Evolutionary conservation across 2,888 invertebrate species (phyloP).

Genomic region (Glomeris marginata): DNA sequence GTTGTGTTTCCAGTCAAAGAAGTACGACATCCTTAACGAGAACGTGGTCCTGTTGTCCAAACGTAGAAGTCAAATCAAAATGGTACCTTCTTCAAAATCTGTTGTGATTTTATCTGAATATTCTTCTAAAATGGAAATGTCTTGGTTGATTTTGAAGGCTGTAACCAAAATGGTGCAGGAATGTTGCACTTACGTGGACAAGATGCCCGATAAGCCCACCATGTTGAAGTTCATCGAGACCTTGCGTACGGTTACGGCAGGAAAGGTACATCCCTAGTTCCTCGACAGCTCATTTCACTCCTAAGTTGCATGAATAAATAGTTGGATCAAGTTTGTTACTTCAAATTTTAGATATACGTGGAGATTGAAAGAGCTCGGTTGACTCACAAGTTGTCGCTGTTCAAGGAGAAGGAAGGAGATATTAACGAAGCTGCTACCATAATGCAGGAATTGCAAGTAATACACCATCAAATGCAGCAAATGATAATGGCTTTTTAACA

Average conservation of each 20-base stretch:
- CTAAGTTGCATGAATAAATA: slow-evolving; percentile 6
- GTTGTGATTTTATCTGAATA: slow-evolving; percentile 23
- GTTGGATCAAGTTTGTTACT: background rate
- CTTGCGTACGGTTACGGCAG: slow-evolving; percentile 84
- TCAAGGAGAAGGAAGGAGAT: slow-evolving; percentile 38
- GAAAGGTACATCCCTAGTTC: slow-evolving; percentile 46
- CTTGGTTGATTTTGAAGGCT: slow-evolving; percentile 42
- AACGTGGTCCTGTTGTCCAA: slow-evolving; percentile 81
- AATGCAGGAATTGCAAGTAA: slow-evolving; percentile 80
- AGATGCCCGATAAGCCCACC: slow-evolving; percentile 76
- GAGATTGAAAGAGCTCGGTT: slow-evolving; percentile 95
- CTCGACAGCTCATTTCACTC: too few relatives aligned
- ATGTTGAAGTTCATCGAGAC: slow-evolving; percentile 93
- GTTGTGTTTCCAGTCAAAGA: slow-evolving; percentile 75
- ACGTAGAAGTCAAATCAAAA: slow-evolving; percentile 83
- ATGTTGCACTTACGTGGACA: slow-evolving; percentile 81
- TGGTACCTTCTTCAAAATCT: slow-evolving; percentile 2
- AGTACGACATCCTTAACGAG: slow-evolving; percentile 88
- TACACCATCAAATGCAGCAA: background rate
- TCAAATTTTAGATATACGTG: slow-evolving; percentile 68
- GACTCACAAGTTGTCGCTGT: slow-evolving; percentile 51
- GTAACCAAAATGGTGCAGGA: slow-evolving; percentile 84
- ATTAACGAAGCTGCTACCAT: slow-evolving; percentile 80
- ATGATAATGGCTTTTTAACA: background rate
- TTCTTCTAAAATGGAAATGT: background rate